A percentile compares a stretch with the other conserved stretches of the same genome.
Evolutionary conservation across 2,113 vertebrate species (phyloP).

Genomic region (Scytalopus superciliaris): DNA sequence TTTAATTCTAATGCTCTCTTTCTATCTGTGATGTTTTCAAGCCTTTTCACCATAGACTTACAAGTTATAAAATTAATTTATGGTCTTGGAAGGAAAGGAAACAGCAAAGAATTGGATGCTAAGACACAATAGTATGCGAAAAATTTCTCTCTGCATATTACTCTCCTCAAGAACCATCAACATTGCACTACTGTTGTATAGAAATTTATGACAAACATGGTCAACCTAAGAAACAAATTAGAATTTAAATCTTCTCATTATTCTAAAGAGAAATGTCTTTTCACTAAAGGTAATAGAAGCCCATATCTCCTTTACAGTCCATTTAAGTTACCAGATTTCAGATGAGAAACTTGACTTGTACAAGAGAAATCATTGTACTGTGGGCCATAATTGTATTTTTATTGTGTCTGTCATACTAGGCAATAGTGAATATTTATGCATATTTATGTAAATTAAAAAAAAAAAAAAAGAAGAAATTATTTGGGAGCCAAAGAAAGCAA

Average conservation of each 20-base stretch:
- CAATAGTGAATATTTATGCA: background rate
- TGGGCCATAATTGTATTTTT: background rate
- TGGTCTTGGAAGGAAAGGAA: background rate
- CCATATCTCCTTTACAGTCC: background rate
- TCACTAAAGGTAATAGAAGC: background rate
- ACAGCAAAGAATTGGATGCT: background rate
- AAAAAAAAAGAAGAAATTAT: background rate
- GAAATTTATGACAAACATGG: background rate
- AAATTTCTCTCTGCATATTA: background rate
- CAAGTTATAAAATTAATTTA: background rate
- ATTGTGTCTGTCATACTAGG: background rate
- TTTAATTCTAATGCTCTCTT: background rate
- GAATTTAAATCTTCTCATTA: background rate
- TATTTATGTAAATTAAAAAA: background rate
- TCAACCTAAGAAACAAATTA: background rate
- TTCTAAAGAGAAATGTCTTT: background rate
- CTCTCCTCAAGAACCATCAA: background rate
- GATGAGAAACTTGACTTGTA: background rate
- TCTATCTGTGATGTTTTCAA: background rate
- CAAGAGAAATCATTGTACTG: background rate
- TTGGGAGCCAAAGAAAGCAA: accelerated
- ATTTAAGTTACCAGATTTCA: background rate
- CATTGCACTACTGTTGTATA: background rate
- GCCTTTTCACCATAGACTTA: background rate
- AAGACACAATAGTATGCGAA: background rate